Percentiles rank a stretch among this genome's conserved stretches.
Evolutionary conservation across 1,140 invertebrate species (phyloP).

Genomic region (Tetramorium parvispinum): DNA sequence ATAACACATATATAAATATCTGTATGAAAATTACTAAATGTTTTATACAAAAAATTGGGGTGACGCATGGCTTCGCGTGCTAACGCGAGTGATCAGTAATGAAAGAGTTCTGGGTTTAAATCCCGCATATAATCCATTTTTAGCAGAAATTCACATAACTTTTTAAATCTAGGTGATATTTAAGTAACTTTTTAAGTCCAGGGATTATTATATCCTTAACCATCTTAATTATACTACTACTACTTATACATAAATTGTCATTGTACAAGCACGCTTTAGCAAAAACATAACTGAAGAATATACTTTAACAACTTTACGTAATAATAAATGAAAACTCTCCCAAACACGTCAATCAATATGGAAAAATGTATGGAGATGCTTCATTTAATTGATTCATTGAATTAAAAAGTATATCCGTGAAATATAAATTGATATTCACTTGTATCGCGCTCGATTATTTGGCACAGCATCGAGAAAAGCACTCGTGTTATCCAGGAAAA

Average conservation of each 20-base stretch:
- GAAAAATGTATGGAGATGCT: not conserved
- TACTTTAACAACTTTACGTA: not conserved
- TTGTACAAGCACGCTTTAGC: not conserved
- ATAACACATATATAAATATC: not conserved
- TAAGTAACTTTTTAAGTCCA: no score
- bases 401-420: not conserved
- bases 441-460: conserved; percentile 72
- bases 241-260: not conserved
- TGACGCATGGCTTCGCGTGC: no score
- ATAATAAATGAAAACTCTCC: not conserved
- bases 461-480: conserved; percentile 19
- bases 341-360: not conserved
- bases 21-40: not conserved
- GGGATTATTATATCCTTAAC: no score
- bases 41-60: not conserved
- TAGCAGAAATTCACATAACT: no score
- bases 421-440: not conserved
- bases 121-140: no score
- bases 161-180: no score
- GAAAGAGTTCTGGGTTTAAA: no score
- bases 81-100: no score
- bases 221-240: no score
- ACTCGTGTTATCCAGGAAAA: conserved; percentile 40
- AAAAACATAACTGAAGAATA: not conserved
- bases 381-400: not conserved